Base-by-base conservation (phyloP, 2,888 invertebrate species). In the Andrena haemorrhoa region DNA sequence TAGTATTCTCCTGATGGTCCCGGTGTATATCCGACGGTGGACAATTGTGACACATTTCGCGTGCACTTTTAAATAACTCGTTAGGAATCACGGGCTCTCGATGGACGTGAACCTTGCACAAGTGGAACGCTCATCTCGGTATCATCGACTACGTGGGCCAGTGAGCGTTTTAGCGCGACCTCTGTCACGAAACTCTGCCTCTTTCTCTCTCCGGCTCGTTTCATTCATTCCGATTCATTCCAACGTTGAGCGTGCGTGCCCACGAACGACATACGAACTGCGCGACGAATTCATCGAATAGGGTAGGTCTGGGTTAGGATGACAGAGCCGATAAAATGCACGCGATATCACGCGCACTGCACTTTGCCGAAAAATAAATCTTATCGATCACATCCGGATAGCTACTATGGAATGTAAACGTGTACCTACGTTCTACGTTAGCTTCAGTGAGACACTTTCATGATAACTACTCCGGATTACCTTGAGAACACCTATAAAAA, bases 111-210 rank as follows among this genome's bases (percentile, higher is more conserved):
- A 81, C 20, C 47, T 26, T 31, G 35, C 23, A 29, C 65, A 16
- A 61, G 20, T 60, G 33, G 23, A 51, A 75, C 68, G 26, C 16
- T 63, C 23, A 75, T 72, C 68, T 68, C 35, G 35, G 35, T 33
- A 60, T 29, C 61, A 35, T 49, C 35, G 33, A 63, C 70, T 71
- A 66, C 73, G 41, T 72, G 81, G 73, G 81, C 70, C 58, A 73
- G 73, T 74, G 75, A 81, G 66, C 73, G 64, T 60, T 73, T 74
- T 53, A 79, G 72, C 72, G 69, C 79, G 77, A 78, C 77, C 77
- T 78, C 73, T 83, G 75, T 75, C 68, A 65, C 41, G 16, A 79
- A 64, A 63, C 12, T 73, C 47, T 26, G 29, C 53, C 53, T 51
- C 65, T 56, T 47, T 74, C 75, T 51, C 53, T 51, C 73, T 41